These are phyloP conservation scores for Eilema depressum DNA, from an alignment of 2,888 invertebrate genomes.

Conservation along the genomic window DNA sequence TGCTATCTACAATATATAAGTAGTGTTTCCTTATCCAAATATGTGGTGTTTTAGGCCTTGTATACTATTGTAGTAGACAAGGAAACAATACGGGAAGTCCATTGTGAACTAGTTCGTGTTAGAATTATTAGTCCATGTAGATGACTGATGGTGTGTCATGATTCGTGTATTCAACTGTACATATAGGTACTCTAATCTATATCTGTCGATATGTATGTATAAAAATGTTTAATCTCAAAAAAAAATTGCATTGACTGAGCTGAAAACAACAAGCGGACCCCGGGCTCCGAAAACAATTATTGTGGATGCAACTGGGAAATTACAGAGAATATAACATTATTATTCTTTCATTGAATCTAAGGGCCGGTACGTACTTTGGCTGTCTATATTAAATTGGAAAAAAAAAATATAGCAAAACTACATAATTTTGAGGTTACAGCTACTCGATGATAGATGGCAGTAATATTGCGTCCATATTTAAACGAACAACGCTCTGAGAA, in stretches of 20 bases:
- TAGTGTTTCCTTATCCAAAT: background rate
- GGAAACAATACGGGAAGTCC: background rate
- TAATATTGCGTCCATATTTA: background rate
- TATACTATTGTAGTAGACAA: background rate
- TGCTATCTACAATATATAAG: background rate
- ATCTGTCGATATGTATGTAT: too few species aligned
- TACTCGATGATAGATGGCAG: conserved; percentile 68
- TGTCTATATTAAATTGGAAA: too few species aligned
- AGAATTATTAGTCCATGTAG: background rate
- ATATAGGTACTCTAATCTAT: background rate
- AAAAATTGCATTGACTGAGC: too few species aligned
- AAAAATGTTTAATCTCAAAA: too few species aligned
- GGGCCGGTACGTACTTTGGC: too few species aligned
- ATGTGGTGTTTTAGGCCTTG: background rate
- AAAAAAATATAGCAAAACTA: too few species aligned
- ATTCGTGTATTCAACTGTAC: background rate
- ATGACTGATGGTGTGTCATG: background rate
- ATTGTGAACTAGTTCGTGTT: background rate
- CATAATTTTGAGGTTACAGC: conserved; percentile 30
- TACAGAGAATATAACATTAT: too few species aligned
- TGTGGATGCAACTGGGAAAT: too few species aligned
- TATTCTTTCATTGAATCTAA: too few species aligned
- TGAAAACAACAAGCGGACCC: too few species aligned
- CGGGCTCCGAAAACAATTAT: too few species aligned
- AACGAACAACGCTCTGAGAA: background rate